Evolutionary conservation across 2,113 vertebrate species (phyloP), one percentile per base, ranked within the genome.

Genomic region (Girardinichthys multiradiatus): DNA sequence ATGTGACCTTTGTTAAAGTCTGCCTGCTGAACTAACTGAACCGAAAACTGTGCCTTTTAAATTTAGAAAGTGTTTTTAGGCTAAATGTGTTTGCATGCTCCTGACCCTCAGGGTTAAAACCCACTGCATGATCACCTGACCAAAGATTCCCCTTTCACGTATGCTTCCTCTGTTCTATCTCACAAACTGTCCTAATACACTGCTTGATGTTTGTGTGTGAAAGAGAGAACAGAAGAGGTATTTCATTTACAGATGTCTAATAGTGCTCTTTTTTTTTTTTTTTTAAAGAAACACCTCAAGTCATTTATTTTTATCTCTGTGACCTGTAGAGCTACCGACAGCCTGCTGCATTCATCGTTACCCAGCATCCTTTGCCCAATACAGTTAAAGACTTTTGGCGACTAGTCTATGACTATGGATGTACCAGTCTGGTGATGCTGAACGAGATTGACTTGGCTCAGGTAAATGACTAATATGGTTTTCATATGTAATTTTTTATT

Each of bases 371-470:
- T 62, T 89, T 99, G 90, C 98, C 97, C 67, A 99, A 98, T 94
- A 98, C 97, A 27, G 97, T 99, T 87, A 99, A 99, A 90, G 98
- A 99, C 87, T 99, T 99, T 87, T 99, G 98, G 98, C 97, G 98
- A 90, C 93, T 99, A 79, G 98, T 99, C 35, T 99, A 99, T 29
- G 98, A 99, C 91, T 99, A 99, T 2, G 97, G 97, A 81, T 99
- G 98, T 73, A 99, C 98, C 74, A 99, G 98, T 61, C 93, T 99
- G 70, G 97, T 99, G 85, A 99, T 99, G 98, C 88, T 99, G 80
- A 99, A 98, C 77, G 98, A 99, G 94, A 96, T 99, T 42, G 98
- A 99, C 91, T 93, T 99, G 83, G 95, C 97, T 70, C 97, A 99
- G 97, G 98, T 99, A 71, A 51, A 10, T 57, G 35, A 13, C 39